Percentiles rank a stretch among this genome's conserved stretches.
phyloP scores from a whole-genome alignment of 2,113 vertebrate genomes.

The Uropsilus gracilis region DNA sequence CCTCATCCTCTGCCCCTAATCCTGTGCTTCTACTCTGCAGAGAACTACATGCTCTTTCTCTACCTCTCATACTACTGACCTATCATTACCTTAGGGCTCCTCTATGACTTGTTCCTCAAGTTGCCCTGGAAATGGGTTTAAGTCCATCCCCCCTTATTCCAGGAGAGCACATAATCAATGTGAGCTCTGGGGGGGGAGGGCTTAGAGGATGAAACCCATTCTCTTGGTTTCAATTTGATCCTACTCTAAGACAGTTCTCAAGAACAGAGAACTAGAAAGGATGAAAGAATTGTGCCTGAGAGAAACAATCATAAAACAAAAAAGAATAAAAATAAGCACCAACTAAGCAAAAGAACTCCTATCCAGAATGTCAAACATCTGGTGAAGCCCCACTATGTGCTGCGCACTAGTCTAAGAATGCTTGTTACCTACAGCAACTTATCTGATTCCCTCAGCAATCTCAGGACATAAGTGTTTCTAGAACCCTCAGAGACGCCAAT shows the following conservation, averaged over 20 bases:
- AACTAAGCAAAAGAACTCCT: background rate
- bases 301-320: background rate
- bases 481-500: background rate
- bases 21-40: background rate
- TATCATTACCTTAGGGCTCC: background rate
- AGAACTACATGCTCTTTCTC: background rate
- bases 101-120: background rate
- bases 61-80: background rate
- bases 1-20: background rate
- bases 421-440: background rate
- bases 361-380: background rate
- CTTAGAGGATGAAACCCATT: background rate
- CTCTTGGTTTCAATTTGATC: background rate
- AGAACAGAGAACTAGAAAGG: background rate
- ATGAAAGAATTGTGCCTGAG: background rate
- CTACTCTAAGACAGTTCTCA: background rate
- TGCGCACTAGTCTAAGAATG: background rate
- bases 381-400: background rate
- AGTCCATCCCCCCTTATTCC: background rate
- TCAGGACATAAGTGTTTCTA: background rate
- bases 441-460: background rate
- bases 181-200: background rate
- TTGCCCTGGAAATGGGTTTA: background rate
- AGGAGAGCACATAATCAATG: background rate
- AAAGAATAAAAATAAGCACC: background rate